These are phyloP conservation scores for Jordanella pulchra DNA, from an alignment of 2,797 vertebrate genomes.

Conservation along the genomic window DNA sequence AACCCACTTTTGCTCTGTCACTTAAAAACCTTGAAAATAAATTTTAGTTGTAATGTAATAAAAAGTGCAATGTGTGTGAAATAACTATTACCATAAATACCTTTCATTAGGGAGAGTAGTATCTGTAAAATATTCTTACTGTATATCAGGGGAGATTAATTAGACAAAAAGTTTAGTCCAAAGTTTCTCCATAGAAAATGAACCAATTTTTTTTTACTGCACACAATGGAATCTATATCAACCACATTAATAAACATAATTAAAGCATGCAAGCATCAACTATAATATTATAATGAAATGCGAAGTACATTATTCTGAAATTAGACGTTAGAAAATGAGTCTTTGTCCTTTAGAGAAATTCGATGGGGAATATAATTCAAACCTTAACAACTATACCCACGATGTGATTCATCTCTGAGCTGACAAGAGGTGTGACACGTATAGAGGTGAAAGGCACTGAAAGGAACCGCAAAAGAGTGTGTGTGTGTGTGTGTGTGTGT, in stretches of 20 bases:
- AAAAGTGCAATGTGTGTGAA: not conserved
- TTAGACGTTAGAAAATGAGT: not conserved
- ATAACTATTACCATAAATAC: not conserved
- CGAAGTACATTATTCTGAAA: not conserved
- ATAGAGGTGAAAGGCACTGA: constrained; percentile 13
- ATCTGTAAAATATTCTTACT: not conserved
- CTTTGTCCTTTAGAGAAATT: constrained; percentile 1
- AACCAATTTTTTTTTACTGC: not conserved
- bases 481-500: constrained; percentile 16
- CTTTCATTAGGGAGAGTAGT: not conserved
- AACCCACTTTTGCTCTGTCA: not conserved
- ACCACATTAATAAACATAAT: not conserved
- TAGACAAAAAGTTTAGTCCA: not conserved
- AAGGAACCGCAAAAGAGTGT: constrained; percentile 9
- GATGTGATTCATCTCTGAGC: constrained; percentile 7
- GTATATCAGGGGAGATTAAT: not conserved
- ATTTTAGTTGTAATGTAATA: not conserved
- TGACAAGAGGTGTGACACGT: constrained; percentile 13
- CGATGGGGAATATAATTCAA: constrained; percentile 1
- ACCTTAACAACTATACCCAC: constrained; percentile 5
- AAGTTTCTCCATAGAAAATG: not conserved
- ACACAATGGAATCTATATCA: not conserved
- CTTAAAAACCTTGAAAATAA: not conserved
- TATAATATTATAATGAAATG: constrained; percentile 1
- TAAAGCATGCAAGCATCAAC: not conserved